phyloP scores from a whole-genome alignment of 2,113 vertebrate genomes.

The Syngnathus typhle region DNA sequence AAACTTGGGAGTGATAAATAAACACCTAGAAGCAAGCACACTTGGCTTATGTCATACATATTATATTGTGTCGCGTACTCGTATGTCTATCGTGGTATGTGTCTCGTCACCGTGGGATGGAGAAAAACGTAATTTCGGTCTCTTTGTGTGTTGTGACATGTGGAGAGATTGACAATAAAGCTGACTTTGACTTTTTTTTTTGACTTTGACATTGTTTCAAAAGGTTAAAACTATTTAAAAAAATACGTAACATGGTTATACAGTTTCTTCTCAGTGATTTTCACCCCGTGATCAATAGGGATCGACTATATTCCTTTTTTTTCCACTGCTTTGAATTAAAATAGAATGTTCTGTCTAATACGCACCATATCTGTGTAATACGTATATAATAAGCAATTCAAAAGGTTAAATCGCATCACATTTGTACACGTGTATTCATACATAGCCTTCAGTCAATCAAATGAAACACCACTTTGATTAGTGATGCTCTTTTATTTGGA shows the following conservation, averaged over 20 bases:
- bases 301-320: background rate
- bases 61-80: too few species aligned
- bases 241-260: too few species aligned
- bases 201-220: background rate
- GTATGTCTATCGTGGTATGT: too few species aligned
- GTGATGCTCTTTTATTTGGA: conserved; percentile 31
- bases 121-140: too few species aligned
- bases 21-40: background rate
- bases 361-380: background rate
- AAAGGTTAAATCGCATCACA: background rate
- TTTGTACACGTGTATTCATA: background rate
- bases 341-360: background rate
- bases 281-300: background rate
- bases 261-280: background rate
- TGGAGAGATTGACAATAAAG: too few species aligned
- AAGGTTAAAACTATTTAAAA: too few species aligned
- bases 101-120: too few species aligned
- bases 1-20: background rate
- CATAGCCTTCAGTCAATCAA: conserved; percentile 3
- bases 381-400: background rate
- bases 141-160: too few species aligned
- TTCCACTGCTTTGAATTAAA: background rate
- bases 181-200: too few species aligned
- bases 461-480: conserved; percentile 27
- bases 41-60: background rate